Evolutionary conservation across 2,113 vertebrate species (phyloP).

Genomic region (Meles meles): DNA sequence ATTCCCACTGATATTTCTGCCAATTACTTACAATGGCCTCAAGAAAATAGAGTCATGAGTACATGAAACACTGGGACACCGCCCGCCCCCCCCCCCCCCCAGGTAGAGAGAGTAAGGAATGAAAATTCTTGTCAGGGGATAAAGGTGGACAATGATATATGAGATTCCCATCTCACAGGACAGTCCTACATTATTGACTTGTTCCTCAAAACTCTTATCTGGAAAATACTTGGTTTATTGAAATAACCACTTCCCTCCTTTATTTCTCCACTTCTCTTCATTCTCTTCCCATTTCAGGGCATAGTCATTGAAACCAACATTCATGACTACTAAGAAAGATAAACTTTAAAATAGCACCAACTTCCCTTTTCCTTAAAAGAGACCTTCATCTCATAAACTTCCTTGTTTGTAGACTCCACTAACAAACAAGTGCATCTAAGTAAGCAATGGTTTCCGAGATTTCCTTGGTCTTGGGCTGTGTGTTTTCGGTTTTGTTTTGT

Average conservation of each 20-base stretch:
- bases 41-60: not conserved
- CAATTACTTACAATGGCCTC: too few species aligned
- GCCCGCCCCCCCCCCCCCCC: too few species aligned
- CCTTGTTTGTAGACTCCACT: not conserved
- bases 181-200: not conserved
- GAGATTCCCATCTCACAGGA: not conserved
- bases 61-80: not conserved
- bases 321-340: not conserved
- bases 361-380: slow-evolving; percentile 32
- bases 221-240: slow-evolving; percentile 17
- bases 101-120: not conserved
- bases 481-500: not conserved
- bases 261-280: not conserved
- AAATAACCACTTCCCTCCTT: slow-evolving; percentile 49
- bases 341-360: not conserved
- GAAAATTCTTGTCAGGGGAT: not conserved
- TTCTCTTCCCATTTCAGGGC: slow-evolving; percentile 26
- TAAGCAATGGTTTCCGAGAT: not conserved
- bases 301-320: not conserved
- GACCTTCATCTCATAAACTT: not conserved
- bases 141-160: not conserved
- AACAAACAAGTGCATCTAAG: not conserved
- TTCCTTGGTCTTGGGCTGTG: not conserved
- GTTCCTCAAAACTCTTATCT: not conserved
- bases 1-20: fast-evolving